Percentiles rank a stretch among this genome's conserved stretches.
Conservation (phyloP, 2,888 invertebrate species). For the Pyrgus malvae region DNA sequence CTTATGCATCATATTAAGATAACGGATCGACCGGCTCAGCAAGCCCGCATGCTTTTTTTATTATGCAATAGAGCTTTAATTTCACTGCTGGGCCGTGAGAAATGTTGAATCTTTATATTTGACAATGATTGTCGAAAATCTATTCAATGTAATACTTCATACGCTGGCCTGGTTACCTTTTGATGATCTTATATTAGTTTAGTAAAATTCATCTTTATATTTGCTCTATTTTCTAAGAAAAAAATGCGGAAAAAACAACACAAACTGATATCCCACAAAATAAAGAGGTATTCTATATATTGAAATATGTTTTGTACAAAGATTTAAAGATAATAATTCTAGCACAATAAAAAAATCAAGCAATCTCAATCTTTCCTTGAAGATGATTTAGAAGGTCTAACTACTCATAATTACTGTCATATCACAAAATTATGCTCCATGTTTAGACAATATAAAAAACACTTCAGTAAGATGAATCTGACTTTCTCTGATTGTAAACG, state of each 20-base stretch:
- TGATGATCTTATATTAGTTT: not conserved
- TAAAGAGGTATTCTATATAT: too few relatives aligned
- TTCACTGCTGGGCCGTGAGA: slow-evolving; percentile 29
- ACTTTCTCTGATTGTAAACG: slow-evolving; percentile 47
- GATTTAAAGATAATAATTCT: too few relatives aligned
- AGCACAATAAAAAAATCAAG: too few relatives aligned
- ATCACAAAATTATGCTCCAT: not conserved
- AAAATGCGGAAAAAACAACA: too few relatives aligned
- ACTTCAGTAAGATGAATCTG: slow-evolving; percentile 44
- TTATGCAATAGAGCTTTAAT: slow-evolving; percentile 38
- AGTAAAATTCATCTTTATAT: too few relatives aligned
- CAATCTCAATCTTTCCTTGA: too few relatives aligned
- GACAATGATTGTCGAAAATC: not conserved
- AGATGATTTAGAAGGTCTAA: too few relatives aligned
- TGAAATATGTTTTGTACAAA: too few relatives aligned
- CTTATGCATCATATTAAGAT: slow-evolving; percentile 40
- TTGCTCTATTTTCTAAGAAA: too few relatives aligned
- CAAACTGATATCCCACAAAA: too few relatives aligned
- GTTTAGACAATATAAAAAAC: slow-evolving; percentile 41
- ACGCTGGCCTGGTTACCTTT: not conserved
- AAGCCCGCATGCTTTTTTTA: slow-evolving; percentile 44
- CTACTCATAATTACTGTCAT: too few relatives aligned
- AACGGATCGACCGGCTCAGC: slow-evolving; percentile 43
- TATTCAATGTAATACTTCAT: not conserved
- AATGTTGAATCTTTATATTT: slow-evolving; percentile 5